Conservation (phyloP, 92 coral and sea anemone genomes). For the Paramuricea clavata region DNA sequence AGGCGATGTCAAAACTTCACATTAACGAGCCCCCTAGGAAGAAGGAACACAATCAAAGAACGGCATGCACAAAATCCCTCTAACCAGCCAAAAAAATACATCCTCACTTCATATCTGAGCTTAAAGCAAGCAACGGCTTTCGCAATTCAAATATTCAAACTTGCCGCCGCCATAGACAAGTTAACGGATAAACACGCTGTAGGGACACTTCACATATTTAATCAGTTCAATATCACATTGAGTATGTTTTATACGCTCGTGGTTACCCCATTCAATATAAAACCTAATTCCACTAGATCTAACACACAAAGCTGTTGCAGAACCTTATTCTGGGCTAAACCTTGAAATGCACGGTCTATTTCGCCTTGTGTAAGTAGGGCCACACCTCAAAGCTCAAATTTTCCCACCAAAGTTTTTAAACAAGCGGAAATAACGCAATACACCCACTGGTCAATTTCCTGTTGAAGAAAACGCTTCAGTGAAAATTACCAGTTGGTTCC, state of each 20-base stretch:
- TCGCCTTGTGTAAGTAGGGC: not conserved
- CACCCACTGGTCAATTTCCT: not conserved
- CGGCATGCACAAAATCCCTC: not conserved
- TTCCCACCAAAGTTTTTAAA: not conserved
- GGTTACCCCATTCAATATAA: not conserved
- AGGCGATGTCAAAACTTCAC: not conserved
- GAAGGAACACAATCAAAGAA: not conserved
- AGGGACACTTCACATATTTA: not conserved
- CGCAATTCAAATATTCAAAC: conserved; percentile 37
- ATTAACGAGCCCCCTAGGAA: not conserved
- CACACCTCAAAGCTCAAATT: not conserved
- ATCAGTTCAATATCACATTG: not conserved
- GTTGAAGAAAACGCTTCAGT: not conserved
- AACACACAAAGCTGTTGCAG: not conserved
- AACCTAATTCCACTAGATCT: not conserved
- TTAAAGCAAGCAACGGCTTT: not conserved
- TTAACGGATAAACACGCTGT: not conserved
- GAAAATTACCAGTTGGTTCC: not conserved
- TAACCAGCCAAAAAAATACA: not conserved
- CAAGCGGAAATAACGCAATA: not conserved
- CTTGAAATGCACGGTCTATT: not conserved
- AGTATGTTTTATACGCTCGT: not conserved
- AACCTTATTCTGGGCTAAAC: not conserved
- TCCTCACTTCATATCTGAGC: not conserved
- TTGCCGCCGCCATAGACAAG: conserved; percentile 26